A percentile compares a stretch with the other conserved stretches of the same genome.
These are phyloP conservation scores for Linepithema humile DNA, from an alignment of 1,140 invertebrate species.

Conservation along the genomic window DNA sequence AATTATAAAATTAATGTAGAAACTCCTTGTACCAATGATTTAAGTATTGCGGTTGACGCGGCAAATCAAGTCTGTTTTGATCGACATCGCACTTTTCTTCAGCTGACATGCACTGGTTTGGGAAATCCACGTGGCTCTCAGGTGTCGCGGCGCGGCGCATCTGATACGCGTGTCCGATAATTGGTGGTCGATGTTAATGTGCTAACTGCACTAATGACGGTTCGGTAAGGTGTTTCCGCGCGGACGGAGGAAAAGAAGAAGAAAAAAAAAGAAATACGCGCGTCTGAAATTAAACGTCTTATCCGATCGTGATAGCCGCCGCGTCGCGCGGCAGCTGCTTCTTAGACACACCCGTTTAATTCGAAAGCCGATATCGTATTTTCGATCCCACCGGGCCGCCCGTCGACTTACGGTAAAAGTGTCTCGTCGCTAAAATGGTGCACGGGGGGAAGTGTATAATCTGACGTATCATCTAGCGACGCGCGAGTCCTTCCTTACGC, in stretches of 20 bases:
- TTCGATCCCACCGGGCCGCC: conserved; percentile 29
- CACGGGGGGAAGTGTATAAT: conserved; percentile 37
- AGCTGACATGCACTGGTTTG: not conserved
- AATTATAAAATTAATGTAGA: too few species aligned
- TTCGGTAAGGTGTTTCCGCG: conserved; percentile 61
- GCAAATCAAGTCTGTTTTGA: not conserved
- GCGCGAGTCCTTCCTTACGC: conserved; percentile 35
- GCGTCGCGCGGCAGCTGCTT: conserved; percentile 63
- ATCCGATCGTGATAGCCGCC: conserved; percentile 60
- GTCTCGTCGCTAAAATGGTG: conserved; percentile 53
- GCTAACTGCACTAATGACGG: conserved; percentile 33
- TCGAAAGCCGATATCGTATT: conserved; percentile 58
- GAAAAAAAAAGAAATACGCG: not conserved
- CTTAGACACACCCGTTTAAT: conserved; percentile 67
- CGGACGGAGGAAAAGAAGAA: not conserved
- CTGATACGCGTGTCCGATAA: conserved; percentile 30
- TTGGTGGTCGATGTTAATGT: conserved; percentile 50
- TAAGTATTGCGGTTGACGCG: not conserved
- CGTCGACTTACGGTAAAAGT: conserved; percentile 45
- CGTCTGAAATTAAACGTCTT: conserved; percentile 65
- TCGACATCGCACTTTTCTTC: not conserved
- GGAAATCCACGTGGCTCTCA: not conserved
- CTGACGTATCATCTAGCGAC: conserved; percentile 43
- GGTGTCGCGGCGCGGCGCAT: not conserved
- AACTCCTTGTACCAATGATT: too few species aligned